A percentile compares a stretch with the other conserved stretches of the same genome.
Conservation (phyloP, 2,888 invertebrate species). For the Protophormia terraenovae region DNA sequence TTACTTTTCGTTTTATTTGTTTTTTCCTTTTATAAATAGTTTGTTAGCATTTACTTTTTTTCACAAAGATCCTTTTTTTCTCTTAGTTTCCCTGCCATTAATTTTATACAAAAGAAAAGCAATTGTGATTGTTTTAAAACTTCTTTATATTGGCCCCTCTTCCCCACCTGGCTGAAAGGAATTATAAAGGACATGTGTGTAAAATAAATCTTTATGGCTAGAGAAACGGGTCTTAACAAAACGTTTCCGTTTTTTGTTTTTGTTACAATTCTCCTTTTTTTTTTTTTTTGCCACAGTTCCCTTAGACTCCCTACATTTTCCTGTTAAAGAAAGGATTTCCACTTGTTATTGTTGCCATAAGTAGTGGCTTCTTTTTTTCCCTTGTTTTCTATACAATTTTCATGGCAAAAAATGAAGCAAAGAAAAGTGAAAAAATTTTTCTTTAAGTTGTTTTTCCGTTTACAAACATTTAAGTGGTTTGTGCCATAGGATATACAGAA, state of each 20-base stretch:
- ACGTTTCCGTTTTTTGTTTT: constrained; percentile 62
- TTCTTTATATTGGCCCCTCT: no score
- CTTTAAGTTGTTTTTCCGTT: constrained; percentile 63
- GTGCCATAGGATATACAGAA: constrained; percentile 2
- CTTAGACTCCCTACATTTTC: constrained; percentile 48
- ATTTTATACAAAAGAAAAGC: constrained; percentile 10
- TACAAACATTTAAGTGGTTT: constrained; percentile 52
- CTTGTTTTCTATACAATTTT: background rate
- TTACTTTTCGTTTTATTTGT: background rate
- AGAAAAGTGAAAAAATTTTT: background rate
- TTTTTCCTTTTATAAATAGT: constrained; percentile 47
- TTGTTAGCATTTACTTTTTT: constrained; percentile 22
- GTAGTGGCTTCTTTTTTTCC: constrained; percentile 38
- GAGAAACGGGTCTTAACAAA: constrained; percentile 52
- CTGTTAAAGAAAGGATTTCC: constrained; percentile 54
- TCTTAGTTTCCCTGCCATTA: constrained; percentile 3
- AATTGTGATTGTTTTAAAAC: background rate
- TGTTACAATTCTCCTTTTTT: no score
- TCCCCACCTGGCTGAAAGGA: background rate
- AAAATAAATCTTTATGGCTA: constrained; percentile 7
- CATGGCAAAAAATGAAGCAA: no score
- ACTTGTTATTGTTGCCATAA: constrained; percentile 65
- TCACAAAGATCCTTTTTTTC: background rate
- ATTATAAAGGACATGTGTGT: constrained; percentile 22
- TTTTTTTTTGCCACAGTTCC: background rate